phyloP scores from a whole-genome alignment of 1,140 invertebrate genomes.

The Panagrolaimus sp. region DNA sequence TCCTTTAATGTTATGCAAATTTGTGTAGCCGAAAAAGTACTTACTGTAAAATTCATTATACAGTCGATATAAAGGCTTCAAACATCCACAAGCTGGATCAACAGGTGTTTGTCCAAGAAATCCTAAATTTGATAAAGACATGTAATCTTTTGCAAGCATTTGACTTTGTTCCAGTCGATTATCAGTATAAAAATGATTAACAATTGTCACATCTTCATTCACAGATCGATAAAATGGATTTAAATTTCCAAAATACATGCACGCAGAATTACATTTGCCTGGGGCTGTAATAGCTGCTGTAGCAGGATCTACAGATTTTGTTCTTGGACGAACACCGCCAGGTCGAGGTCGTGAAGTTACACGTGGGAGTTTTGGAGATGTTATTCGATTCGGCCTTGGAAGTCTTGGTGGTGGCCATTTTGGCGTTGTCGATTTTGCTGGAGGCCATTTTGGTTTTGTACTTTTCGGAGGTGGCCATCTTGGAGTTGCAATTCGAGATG shows the following conservation, averaged over 20 bases:
- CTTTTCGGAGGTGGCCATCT: background rate
- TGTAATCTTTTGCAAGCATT: background rate
- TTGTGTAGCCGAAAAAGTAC: background rate
- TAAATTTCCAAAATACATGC: background rate
- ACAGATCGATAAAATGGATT: background rate
- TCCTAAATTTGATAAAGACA: background rate
- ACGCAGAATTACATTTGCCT: background rate
- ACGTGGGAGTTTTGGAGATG: background rate
- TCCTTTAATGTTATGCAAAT: background rate
- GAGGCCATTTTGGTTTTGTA: background rate
- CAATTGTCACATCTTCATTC: background rate
- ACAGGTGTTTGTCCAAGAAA: background rate
- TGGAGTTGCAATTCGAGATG: background rate
- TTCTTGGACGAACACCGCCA: too few species aligned
- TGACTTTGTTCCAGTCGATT: background rate
- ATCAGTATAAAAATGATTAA: slow-evolving; percentile 10
- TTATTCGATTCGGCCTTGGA: background rate
- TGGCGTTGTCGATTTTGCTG: background rate
- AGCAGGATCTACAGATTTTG: background rate
- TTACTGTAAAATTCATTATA: background rate
- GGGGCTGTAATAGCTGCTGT: background rate
- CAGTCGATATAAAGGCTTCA: background rate
- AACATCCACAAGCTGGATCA: background rate
- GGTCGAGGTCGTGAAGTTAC: too few species aligned
- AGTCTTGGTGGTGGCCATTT: background rate